These are phyloP conservation scores for Pseudoatta argentina DNA, from an alignment of 1,140 invertebrate genomes.

Conservation along the genomic window DNA sequence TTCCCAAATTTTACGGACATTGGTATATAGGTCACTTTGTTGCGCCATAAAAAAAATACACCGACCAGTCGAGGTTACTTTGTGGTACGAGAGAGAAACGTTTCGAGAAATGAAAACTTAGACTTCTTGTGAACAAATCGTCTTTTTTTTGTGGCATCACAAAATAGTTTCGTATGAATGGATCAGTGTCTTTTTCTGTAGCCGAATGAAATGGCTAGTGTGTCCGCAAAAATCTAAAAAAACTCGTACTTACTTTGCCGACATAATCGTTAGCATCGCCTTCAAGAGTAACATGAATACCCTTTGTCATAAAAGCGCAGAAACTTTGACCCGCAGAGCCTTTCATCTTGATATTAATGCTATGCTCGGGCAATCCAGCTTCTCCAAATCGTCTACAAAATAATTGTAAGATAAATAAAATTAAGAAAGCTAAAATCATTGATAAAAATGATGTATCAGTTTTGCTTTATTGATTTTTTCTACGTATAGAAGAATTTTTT, in stretches of 20 bases:
- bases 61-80: too few relatives aligned
- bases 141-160: too few relatives aligned
- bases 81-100: too few relatives aligned
- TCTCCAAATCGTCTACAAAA: conserved; percentile 94
- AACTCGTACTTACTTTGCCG: conserved; percentile 86
- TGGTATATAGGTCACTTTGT: too few relatives aligned
- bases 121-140: too few relatives aligned
- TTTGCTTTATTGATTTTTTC: not conserved
- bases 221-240: too few relatives aligned
- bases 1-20: not conserved
- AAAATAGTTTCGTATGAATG: too few relatives aligned
- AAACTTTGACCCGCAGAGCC: conserved; percentile 99
- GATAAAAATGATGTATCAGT: not conserved
- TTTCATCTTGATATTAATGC: conserved; percentile 94
- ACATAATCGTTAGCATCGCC: conserved; percentile 99
- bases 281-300: conserved; percentile 96
- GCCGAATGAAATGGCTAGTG: too few relatives aligned
- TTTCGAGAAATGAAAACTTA: too few relatives aligned
- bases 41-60: too few relatives aligned
- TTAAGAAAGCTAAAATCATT: not conserved
- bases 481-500: not conserved
- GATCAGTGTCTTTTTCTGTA: too few relatives aligned
- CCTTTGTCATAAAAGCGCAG: conserved; percentile 98
- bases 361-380: conserved; percentile 93
- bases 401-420: conserved; percentile 44